A percentile compares a stretch with the other conserved stretches of the same genome.
Evolutionary conservation across 2,113 vertebrate species (phyloP).

Genomic region (Eulemur macaco): DNA sequence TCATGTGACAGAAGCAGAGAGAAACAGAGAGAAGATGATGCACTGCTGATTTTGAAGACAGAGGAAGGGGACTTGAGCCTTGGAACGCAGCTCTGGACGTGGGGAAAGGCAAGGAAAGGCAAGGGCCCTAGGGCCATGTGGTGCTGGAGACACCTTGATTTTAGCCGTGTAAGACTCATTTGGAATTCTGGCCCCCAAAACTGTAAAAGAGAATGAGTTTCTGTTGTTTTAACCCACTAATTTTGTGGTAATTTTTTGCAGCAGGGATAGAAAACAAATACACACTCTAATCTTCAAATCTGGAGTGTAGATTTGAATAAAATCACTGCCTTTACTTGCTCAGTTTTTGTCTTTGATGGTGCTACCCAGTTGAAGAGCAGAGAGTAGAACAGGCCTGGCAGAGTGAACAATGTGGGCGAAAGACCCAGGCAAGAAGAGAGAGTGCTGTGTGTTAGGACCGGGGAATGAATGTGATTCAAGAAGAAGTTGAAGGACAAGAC

Average conservation of each 20-base stretch:
- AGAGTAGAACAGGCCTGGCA: not conserved
- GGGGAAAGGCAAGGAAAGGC: not conserved
- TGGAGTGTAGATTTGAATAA: not conserved
- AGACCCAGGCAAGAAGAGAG: not conserved
- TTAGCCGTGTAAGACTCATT: not conserved
- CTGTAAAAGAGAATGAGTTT: not conserved
- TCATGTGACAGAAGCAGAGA: not conserved
- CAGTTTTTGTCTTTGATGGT: not conserved
- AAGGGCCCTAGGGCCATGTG: not conserved
- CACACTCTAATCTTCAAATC: not conserved
- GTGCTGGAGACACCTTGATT: not conserved
- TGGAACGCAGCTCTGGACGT: not conserved
- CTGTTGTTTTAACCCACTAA: not conserved
- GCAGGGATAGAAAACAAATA: not conserved
- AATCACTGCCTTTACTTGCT: not conserved
- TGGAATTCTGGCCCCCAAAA: not conserved
- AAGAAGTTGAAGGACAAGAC: not conserved
- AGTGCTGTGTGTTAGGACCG: not conserved
- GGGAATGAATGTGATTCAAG: not conserved
- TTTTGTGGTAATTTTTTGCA: not conserved
- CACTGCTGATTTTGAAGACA: not conserved
- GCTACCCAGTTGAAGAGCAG: not conserved
- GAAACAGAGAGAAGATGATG: not conserved
- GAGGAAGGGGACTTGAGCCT: not conserved
- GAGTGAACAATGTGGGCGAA: not conserved